Evolutionary conservation across 1,140 invertebrate genomes (phyloP).

Genomic region (Drosophila arizonae): DNA sequence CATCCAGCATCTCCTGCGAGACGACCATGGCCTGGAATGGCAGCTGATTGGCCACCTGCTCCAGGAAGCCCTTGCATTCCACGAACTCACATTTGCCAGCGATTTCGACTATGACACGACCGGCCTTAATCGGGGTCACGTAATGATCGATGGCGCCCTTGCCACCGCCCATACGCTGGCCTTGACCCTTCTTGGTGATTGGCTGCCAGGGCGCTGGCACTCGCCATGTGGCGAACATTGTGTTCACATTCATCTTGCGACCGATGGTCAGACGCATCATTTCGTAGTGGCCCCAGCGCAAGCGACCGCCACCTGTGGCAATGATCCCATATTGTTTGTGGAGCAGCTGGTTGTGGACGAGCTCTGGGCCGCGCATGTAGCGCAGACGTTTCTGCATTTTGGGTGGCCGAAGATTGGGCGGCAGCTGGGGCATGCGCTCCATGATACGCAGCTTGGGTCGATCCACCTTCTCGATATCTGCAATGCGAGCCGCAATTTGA

Average conservation of each 20-base stretch:
- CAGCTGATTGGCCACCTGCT: slow-evolving; percentile 89
- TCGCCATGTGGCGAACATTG: slow-evolving; percentile 97
- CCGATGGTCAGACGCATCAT: slow-evolving; percentile 89
- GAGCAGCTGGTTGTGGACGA: slow-evolving; percentile 91
- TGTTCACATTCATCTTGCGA: slow-evolving; percentile 89
- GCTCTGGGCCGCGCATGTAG: slow-evolving; percentile 95
- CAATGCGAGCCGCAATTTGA: background rate
- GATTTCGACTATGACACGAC: slow-evolving; percentile 97
- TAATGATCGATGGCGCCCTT: slow-evolving; percentile 98
- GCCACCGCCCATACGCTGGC: slow-evolving; percentile 96
- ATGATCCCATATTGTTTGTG: slow-evolving; percentile 96
- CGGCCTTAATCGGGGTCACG: slow-evolving; percentile 94
- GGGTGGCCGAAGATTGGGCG: slow-evolving; percentile 86
- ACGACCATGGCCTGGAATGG: slow-evolving; percentile 95
- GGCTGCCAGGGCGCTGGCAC: slow-evolving; percentile 98
- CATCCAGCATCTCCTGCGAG: slow-evolving; percentile 90
- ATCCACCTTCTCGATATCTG: slow-evolving; percentile 90
- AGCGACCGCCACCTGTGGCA: slow-evolving; percentile 92
- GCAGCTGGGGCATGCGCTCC: slow-evolving; percentile 89
- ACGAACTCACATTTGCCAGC: slow-evolving; percentile 94
- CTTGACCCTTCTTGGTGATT: slow-evolving; percentile 94
- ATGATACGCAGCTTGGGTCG: slow-evolving; percentile 87
- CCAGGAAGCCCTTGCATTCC: slow-evolving; percentile 88
- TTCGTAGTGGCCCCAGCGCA: slow-evolving; percentile 93
- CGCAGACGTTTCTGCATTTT: slow-evolving; percentile 92